Evolutionary conservation across 92 coral and sea anemone species (phyloP).

Genomic region (Umimayanthus chanpuru): DNA sequence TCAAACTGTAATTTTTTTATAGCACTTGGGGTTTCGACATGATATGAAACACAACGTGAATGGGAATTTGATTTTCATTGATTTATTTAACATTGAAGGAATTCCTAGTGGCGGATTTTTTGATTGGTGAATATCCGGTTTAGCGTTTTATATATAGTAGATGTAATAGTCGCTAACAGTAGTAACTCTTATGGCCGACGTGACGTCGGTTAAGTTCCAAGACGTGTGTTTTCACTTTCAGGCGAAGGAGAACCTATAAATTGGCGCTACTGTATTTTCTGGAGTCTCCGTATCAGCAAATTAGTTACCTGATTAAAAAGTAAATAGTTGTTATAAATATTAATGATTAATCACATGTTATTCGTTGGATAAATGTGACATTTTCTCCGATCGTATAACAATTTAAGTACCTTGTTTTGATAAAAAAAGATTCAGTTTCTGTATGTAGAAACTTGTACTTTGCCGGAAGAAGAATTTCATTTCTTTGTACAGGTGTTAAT

Average conservation of each 20-base stretch:
- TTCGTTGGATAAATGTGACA: not conserved
- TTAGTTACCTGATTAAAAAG: not conserved
- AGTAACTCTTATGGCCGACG: not conserved
- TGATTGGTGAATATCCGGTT: not conserved
- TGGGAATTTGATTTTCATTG: no score
- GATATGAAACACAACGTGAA: no score
- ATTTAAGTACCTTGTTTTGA: slow-evolving; percentile 9
- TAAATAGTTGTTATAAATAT: slow-evolving; percentile 1
- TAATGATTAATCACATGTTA: not conserved
- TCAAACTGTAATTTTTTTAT: no score
- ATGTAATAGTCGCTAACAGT: not conserved
- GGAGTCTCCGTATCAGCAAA: not conserved
- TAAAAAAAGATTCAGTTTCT: not conserved
- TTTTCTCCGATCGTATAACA: not conserved
- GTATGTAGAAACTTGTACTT: not conserved
- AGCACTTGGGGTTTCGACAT: no score
- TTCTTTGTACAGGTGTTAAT: slow-evolving; percentile 7
- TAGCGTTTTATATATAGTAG: no score
- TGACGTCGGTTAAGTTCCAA: not conserved
- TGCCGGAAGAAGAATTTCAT: not conserved
- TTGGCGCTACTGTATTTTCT: not conserved
- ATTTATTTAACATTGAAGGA: no score
- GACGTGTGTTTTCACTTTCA: not conserved
- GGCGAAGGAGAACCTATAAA: not conserved
- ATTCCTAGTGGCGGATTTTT: not conserved